A percentile compares a stretch with the other conserved stretches of the same genome.
phyloP scores from a whole-genome alignment of 2,797 vertebrate genomes.

The Microchirus variegatus region DNA sequence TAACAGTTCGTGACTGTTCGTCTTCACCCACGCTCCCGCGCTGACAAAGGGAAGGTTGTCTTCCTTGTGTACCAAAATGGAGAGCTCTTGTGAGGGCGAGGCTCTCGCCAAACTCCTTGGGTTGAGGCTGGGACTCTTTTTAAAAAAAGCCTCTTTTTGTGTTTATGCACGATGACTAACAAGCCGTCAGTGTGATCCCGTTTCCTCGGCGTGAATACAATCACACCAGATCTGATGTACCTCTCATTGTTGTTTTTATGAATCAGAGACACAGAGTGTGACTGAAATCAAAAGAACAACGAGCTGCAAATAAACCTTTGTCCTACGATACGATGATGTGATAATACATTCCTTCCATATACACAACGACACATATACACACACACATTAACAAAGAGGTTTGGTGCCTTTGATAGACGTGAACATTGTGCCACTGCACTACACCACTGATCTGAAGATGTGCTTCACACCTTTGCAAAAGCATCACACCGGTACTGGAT shows the following conservation, averaged over 20 bases:
- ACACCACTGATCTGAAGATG: constrained; percentile 20
- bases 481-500: not conserved
- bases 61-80: constrained; percentile 41
- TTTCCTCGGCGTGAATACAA: constrained; percentile 22
- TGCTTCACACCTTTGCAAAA: constrained; percentile 50
- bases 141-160: constrained; percentile 66
- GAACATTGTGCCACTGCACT: constrained; percentile 14
- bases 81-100: constrained; percentile 48
- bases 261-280: constrained; percentile 2
- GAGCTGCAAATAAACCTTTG: constrained; percentile 8
- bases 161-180: constrained; percentile 39
- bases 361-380: too few species aligned
- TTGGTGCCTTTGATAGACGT: constrained; percentile 5
- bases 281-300: constrained; percentile 14
- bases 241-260: constrained; percentile 25
- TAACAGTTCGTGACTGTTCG: constrained; percentile 57
- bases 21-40: constrained; percentile 44
- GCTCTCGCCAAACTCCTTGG: constrained; percentile 45
- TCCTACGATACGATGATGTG: too few species aligned
- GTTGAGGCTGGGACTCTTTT: constrained; percentile 35
- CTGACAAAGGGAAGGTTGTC: constrained; percentile 67
- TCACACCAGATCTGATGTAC: constrained; percentile 34
- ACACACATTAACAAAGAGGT: too few species aligned
- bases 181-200: constrained; percentile 41
- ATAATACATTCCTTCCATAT: too few species aligned